phyloP scores from a whole-genome alignment of 1,140 invertebrate species.

The Lanistes nyassanus region DNA sequence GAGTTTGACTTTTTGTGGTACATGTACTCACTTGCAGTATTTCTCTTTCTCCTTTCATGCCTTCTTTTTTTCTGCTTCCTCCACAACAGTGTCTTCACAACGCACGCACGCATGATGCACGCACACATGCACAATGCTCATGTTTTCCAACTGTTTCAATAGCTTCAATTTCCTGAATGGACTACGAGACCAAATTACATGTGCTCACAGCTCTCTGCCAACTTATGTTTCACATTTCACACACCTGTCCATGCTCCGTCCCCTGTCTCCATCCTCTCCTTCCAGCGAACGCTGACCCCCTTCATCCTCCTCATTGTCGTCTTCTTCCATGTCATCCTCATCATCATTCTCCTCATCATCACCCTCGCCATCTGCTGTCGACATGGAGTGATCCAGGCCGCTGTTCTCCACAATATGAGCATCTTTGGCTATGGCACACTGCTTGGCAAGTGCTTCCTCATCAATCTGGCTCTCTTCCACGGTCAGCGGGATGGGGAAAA shows the following conservation, averaged over 20 bases:
- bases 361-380: conserved; percentile 40
- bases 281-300: conserved; percentile 29
- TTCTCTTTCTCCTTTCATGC: too few relatives aligned
- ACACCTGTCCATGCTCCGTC: conserved; percentile 32
- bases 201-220: too few relatives aligned
- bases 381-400: conserved; percentile 12
- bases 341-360: conserved; percentile 53
- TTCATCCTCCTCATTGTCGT: conserved; percentile 49
- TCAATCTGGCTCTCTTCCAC: conserved; percentile 79
- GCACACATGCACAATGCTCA: too few relatives aligned
- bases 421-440: conserved; percentile 59
- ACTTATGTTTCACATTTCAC: not conserved
- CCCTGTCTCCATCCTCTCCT: conserved; percentile 44
- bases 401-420: conserved; percentile 43
- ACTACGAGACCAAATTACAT: too few relatives aligned
- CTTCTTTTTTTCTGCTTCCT: too few relatives aligned
- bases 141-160: too few relatives aligned
- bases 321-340: conserved; percentile 56
- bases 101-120: too few relatives aligned
- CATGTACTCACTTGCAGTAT: too few relatives aligned
- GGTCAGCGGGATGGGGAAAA: conserved; percentile 78
- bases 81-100: too few relatives aligned
- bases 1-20: too few relatives aligned
- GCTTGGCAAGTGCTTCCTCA: conserved; percentile 73
- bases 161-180: too few relatives aligned